phyloP scores from a whole-genome alignment of 2,113 vertebrate genomes.

The Pagrus major region DNA sequence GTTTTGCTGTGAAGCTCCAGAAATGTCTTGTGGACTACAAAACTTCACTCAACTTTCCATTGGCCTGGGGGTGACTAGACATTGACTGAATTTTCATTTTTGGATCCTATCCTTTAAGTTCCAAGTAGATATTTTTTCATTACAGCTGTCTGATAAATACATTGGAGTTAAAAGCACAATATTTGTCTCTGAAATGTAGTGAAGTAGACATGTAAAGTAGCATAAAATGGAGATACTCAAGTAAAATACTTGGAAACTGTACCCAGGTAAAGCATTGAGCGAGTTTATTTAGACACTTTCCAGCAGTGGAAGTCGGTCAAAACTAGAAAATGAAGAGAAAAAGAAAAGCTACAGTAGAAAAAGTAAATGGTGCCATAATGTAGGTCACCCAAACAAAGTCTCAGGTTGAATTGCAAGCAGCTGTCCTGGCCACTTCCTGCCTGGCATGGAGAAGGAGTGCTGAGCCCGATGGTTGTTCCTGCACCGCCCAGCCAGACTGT shows the following conservation, averaged over 20 bases:
- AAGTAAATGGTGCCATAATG: slow-evolving; percentile 62
- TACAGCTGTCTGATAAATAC: background rate
- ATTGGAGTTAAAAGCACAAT: background rate
- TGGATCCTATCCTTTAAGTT: too few relatives aligned
- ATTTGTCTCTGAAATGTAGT: background rate
- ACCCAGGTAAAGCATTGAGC: background rate
- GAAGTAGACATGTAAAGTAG: background rate
- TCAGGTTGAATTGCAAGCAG: slow-evolving; percentile 79
- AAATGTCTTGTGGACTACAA: too few relatives aligned
- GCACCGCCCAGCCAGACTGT: slow-evolving; percentile 43
- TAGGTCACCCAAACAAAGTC: slow-evolving; percentile 80
- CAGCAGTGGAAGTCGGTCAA: background rate
- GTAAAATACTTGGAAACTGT: background rate
- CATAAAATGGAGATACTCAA: background rate
- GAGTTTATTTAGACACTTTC: background rate
- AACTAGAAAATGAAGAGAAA: background rate
- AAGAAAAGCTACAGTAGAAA: slow-evolving; percentile 52
- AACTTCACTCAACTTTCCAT: too few relatives aligned
- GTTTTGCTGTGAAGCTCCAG: too few relatives aligned
- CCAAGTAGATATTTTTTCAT: too few relatives aligned
- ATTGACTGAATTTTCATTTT: too few relatives aligned
- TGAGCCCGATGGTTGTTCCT: slow-evolving; percentile 59
- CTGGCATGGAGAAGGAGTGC: slow-evolving; percentile 66
- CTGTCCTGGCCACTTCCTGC: slow-evolving; percentile 81
- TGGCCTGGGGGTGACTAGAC: too few relatives aligned